Evolutionary conservation across 2,113 vertebrate genomes (phyloP), one percentile per base, ranked within the genome.

Genomic region (Hippolais icterina): DNA sequence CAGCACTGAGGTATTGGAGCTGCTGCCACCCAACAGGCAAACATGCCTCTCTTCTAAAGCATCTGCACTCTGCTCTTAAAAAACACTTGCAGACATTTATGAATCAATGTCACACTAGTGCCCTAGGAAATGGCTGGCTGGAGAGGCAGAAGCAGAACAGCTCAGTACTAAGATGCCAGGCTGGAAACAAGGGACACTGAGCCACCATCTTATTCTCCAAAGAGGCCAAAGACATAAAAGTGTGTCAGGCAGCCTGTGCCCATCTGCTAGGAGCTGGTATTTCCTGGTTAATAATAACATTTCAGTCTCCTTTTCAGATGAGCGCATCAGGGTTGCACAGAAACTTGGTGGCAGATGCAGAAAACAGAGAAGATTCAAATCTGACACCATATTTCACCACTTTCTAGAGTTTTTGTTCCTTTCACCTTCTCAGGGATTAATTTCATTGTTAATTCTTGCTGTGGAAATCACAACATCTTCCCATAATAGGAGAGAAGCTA

Each of bases 1-100:
- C 93, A 93, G 75, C 39, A 56, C 35, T 80, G 93, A 95, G 74
- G 59, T 56, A 72, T 75, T 93, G 2, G 29, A 90, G 84, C 71
- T 93, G 60, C 65, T 24, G 66, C 65, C 24, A 64, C 50, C 54
- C 85, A 29, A 15, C 46, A 54, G 61, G 54, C n/a, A 77, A 59
- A 68, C 3, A 0, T 8, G 4, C 65, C 35, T 71, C 42, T 46
- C 60, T 87, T 60, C 80, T 60, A 72, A 79, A 60, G 33, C 41
- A 65, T 23, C 47, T 75, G 71, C 83, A 35, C 31, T 49, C 41
- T 68, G 24, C 52, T 87, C 46, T 46, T 49, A 57, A 46, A 52
- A n/a, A 60, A 12, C 44, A 7, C 29, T 68, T 63, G 13, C 25
- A 80, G 76, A 15, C 18, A 31, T 50, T 79, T 60, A 31, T 41